phyloP scores from a whole-genome alignment of 2,797 vertebrate genomes.

The Kryptopterus vitreolus region DNA sequence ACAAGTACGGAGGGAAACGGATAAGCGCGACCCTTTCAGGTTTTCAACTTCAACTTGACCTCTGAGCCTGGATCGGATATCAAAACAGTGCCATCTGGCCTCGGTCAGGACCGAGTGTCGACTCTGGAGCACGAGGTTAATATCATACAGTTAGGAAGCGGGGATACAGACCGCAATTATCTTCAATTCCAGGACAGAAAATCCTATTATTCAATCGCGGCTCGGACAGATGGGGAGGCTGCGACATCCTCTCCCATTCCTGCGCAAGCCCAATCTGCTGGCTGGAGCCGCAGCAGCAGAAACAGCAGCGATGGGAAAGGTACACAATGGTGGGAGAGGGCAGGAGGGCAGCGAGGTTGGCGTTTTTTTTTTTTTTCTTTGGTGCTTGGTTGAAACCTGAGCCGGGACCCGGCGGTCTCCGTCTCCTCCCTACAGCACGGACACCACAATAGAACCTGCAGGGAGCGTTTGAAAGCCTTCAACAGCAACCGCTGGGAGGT shows the following conservation, averaged over 20 bases:
- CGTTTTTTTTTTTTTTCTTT: constrained; percentile 57
- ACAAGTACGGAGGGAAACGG: constrained; percentile 54
- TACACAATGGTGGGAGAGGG: constrained; percentile 61
- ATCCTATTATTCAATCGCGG: constrained; percentile 77
- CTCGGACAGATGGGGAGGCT: constrained; percentile 80
- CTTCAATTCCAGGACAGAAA: constrained; percentile 81
- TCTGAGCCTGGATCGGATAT: constrained; percentile 75
- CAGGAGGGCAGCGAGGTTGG: constrained; percentile 56
- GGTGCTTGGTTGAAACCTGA: constrained; percentile 59
- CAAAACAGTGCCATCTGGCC: constrained; percentile 82
- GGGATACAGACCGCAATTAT: constrained; percentile 81
- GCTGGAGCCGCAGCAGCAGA: constrained; percentile 51
- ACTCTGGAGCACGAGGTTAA: constrained; percentile 77
- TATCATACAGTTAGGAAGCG: constrained; percentile 80
- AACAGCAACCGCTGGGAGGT: constrained; percentile 49
- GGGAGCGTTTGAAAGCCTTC: constrained; percentile 52
- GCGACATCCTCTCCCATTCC: constrained; percentile 71
- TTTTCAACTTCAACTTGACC: constrained; percentile 87
- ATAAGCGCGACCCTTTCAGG: constrained; percentile 68
- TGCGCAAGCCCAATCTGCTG: constrained; percentile 74
- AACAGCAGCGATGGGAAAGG: constrained; percentile 45
- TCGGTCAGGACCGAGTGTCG: constrained; percentile 69
- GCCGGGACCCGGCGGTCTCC: constrained; percentile 46
- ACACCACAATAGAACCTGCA: constrained; percentile 54
- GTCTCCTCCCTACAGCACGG: constrained; percentile 55